phyloP scores from a whole-genome alignment of 2,888 invertebrate species.

The Lasioglossum vierecki region DNA sequence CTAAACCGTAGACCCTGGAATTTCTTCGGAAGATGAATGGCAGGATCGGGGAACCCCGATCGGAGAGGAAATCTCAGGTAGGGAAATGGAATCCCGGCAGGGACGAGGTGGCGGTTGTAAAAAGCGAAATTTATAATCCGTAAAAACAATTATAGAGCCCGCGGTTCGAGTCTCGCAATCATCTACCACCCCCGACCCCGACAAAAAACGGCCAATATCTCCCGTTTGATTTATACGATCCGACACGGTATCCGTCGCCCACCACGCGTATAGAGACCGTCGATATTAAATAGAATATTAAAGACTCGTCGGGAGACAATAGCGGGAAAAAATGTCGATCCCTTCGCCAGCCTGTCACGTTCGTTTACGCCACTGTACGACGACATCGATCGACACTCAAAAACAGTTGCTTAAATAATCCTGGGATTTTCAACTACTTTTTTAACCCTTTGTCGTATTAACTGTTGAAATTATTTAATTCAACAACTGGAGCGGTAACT shows the following conservation, averaged over 20 bases:
- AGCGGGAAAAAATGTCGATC: conserved; percentile 53
- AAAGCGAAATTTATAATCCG: conserved; percentile 82
- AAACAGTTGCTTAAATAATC: too few species aligned
- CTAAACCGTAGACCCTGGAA: conserved; percentile 33
- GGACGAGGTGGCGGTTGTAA: conserved; percentile 34
- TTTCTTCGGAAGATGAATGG: conserved; percentile 53
- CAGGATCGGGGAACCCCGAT: conserved; percentile 12
- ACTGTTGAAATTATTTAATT: too few species aligned
- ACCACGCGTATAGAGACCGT: conserved; percentile 58
- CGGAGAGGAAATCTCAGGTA: conserved; percentile 59
- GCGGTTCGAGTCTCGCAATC: conserved; percentile 56
- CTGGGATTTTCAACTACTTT: too few species aligned
- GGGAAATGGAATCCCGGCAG: conserved; percentile 51
- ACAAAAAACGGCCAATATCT: conserved; percentile 82
- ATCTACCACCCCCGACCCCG: not conserved
- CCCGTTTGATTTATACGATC: conserved; percentile 79
- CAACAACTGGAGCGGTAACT: too few species aligned
- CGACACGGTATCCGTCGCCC: conserved; percentile 62
- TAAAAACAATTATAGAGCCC: conserved; percentile 81
- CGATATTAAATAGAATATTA: conserved; percentile 82
- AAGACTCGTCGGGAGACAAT: conserved; percentile 79
- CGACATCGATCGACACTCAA: not conserved
- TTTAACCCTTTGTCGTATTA: too few species aligned
- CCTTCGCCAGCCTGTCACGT: not conserved
- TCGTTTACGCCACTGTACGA: not conserved